Evolutionary conservation across 2,888 invertebrate species (phyloP), one percentile per base, ranked within the genome.

Genomic region (Ophion slaviceki): DNA sequence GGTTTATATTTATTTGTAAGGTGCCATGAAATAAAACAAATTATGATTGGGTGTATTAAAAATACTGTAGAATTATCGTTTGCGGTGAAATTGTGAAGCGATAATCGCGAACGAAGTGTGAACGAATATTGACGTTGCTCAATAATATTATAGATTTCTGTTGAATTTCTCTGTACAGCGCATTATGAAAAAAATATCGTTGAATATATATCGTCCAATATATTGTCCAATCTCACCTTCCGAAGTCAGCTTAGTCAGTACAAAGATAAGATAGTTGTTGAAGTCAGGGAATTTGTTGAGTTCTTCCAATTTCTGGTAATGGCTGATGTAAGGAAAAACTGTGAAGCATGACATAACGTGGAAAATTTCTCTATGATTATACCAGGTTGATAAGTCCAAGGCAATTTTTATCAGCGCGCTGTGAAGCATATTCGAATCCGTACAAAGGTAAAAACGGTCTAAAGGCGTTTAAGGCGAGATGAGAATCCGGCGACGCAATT

Each of bases 221-320:
- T 36, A 61, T 20, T 45, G 82, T 86, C 82, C 20, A 66, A 86
- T 40, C 90, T 94, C 94, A 96, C 96, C 96, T 96, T 99, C 98
- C 86, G 97, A 96, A 92, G 97, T 97, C 90, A 99, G 95, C 95
- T 99, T 98, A 82, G 99, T 99, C 92, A 99, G 95, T 90, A 99
- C 99, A 95, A 98, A 99, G 94, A 99, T 99, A 92, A 99, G 96
- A 94, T 99, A 99, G 94, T 99, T 99, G 95, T 99, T 99, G 95
- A 99, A 99, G 94, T 99, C 99, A 89, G 99, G 99, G 95, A 98
- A 99, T 94, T 98, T 98, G 94, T 99, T 99, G 91, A 99, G 95
- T 95, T 99, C 98, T 95, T 99, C 99, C 95, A 99, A 96, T 98
- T 99, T 99, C 98, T 99, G 95, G 90, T 57, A 75, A 36, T 91